Evolutionary conservation across 2,797 vertebrate species (phyloP), one percentile per base, ranked within the genome.

Genomic region (Aulostomus chinensis): DNA sequence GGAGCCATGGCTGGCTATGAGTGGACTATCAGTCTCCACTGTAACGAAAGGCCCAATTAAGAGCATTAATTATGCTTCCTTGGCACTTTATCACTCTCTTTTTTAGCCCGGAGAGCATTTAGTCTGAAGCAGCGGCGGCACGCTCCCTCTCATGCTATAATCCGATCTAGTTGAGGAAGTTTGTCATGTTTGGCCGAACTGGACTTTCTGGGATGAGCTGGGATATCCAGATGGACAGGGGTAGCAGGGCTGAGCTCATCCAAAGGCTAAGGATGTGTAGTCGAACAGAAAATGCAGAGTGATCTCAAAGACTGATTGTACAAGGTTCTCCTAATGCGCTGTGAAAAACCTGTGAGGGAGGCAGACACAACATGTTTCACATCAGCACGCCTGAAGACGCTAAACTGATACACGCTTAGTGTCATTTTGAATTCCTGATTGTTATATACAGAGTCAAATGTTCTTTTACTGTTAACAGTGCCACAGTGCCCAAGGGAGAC

Each of bases 11-110:
- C 38, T 53, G 63, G 36, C 76, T 70, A 70, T 71, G 79, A 82
- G 76, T 80, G 78, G 73, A 78, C 84, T 82, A 86, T 87, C 79
- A 83, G 62, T 82, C 22, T 40, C 58, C 53, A 80, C 67, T 76
- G 58, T 71, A 73, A 76, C 54, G 46, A 60, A 78, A 87, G 71
- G 55, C 69, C 78, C 80, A 89, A 88, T 89, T 87, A 87, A 58
- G 63, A 78, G 54, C 79, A 87, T 88, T 87, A 88, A 86, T 88
- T 83, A 83, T 88, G 86, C 84, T 81, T 88, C 74, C 58, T 67
- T 87, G 86, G 70, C 81, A 79, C 76, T 87, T 80, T 80, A 83
- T 86, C 77, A 69, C 68, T 79, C 60, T 73, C 66, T 65, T 71
- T 82, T 49, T 80, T 83, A 61, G 84, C 85, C 85, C 9, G 72